Conservation (phyloP, 35 echinoderm and acorn worm species). For the Heliocidaris tuberculata region DNA sequence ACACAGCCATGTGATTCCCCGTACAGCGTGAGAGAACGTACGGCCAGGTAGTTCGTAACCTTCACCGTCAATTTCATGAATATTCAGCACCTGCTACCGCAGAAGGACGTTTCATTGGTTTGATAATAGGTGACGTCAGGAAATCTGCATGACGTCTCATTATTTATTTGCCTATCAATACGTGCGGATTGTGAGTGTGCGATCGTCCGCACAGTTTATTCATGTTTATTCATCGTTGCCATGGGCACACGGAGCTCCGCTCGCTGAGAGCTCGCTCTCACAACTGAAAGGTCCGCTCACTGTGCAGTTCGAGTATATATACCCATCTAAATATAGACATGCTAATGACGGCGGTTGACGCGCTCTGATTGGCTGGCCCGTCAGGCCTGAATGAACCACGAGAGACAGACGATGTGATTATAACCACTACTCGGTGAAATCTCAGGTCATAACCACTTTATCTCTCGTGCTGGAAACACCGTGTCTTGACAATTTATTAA, state of each 20-base stretch:
- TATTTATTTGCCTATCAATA: background rate
- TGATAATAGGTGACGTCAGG: slow-evolving; percentile 26
- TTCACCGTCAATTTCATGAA: slow-evolving; percentile 19
- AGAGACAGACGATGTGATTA: slow-evolving; percentile 50
- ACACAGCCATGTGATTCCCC: slow-evolving; percentile 24
- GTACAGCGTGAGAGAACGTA: background rate
- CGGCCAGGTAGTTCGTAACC: background rate
- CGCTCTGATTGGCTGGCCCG: slow-evolving; percentile 52
- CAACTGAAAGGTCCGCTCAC: slow-evolving; percentile 24
- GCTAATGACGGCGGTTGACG: slow-evolving; percentile 6
- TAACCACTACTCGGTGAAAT: slow-evolving; percentile 2
- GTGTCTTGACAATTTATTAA: slow-evolving; percentile 24
- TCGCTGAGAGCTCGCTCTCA: slow-evolving; percentile 33
- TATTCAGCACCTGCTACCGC: background rate
- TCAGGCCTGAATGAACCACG: slow-evolving; percentile 56
- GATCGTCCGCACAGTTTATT: slow-evolving; percentile 25
- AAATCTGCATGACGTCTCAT: slow-evolving; percentile 6
- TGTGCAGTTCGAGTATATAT: slow-evolving; percentile 47
- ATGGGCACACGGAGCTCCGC: slow-evolving; percentile 51
- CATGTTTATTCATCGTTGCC: slow-evolving; percentile 61
- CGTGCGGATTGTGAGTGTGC: background rate
- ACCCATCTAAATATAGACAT: slow-evolving; percentile 68
- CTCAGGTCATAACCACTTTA: slow-evolving; percentile 21
- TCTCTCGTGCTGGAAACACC: slow-evolving; percentile 2
- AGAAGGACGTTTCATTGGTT: background rate